Conservation (phyloP, 2,888 invertebrate genomes). For the Deilephila porcellus region DNA sequence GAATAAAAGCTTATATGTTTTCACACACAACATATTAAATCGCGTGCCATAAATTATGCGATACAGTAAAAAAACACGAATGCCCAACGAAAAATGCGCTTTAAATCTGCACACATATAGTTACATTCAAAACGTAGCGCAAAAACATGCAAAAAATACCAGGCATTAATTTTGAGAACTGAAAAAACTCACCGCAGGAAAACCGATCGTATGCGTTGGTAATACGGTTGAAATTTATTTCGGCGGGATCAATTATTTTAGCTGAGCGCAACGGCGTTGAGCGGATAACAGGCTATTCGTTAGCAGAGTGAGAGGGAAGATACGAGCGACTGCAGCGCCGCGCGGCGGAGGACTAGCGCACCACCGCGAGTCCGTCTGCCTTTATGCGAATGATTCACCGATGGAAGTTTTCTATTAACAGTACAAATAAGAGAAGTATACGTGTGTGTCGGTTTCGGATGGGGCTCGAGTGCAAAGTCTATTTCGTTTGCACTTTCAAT, state of each 20-base stretch:
- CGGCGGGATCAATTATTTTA: not conserved
- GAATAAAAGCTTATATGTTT: conserved; percentile 1
- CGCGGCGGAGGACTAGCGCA: not conserved
- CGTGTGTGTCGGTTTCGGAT: not conserved
- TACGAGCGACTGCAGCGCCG: conserved; percentile 9
- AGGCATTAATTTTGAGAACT: not conserved
- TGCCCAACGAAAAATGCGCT: not conserved
- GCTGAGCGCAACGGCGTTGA: conserved; percentile 16
- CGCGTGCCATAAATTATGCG: not conserved
- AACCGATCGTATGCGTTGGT: not conserved
- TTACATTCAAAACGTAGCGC: not conserved
- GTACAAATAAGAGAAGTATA: not conserved
- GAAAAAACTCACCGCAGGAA: conserved; percentile 6
- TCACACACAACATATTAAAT: not conserved
- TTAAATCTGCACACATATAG: not conserved
- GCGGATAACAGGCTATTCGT: conserved; percentile 27
- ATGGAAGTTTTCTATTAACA: not conserved
- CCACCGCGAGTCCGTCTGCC: not conserved
- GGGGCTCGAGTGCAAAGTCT: conserved; percentile 3
- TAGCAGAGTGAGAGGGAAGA: conserved; percentile 21
- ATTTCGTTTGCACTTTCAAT: not conserved
- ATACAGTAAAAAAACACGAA: not conserved
- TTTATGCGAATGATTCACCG: not conserved
- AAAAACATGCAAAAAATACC: not conserved
- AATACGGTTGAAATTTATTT: conserved; percentile 4